phyloP scores from a whole-genome alignment of 1,140 invertebrate genomes.

The Trialeurodes vaporariorum region DNA sequence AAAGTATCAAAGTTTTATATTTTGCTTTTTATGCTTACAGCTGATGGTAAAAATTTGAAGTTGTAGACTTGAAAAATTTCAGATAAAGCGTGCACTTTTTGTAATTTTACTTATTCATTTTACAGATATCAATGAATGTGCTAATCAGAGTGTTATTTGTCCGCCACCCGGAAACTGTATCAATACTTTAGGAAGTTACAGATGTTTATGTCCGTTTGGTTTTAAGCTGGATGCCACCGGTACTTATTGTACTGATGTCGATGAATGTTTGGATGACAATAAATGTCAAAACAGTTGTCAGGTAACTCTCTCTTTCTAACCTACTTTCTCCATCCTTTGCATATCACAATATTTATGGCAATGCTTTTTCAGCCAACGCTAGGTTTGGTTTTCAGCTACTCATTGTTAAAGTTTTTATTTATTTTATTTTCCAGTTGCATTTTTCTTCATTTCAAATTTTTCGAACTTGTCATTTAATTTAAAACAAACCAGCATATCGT shows the following conservation, averaged over 20 bases:
- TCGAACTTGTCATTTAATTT: no score
- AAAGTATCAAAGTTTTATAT: no score
- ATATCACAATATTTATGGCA: no score
- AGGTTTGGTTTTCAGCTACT: no score
- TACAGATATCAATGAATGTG: conserved; percentile 67
- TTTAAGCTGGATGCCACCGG: conserved; percentile 40
- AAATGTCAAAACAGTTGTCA: conserved; percentile 53
- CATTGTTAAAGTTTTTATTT: no score
- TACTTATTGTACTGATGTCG: conserved; percentile 44
- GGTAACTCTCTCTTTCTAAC: no score
- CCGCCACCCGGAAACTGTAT: conserved; percentile 52
- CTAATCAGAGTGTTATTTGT: conserved; percentile 50
- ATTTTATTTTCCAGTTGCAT: no score
- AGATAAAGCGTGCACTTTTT: conserved; percentile 8
- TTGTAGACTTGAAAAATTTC: conserved; percentile 8
- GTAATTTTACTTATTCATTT: conserved; percentile 9
- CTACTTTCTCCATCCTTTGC: no score
- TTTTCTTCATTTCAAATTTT: no score
- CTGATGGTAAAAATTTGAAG: neutral
- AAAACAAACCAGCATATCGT: no score
- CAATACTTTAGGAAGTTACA: conserved; percentile 45
- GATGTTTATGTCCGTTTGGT: conserved; percentile 46
- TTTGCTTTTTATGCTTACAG: neutral
- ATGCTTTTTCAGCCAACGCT: no score
- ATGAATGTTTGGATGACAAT: conserved; percentile 35